Percentiles rank a stretch among this genome's conserved stretches.
These are phyloP conservation scores for Glyphotaelius pellucidus DNA, from an alignment of 2,888 invertebrate genomes.

Conservation along the genomic window DNA sequence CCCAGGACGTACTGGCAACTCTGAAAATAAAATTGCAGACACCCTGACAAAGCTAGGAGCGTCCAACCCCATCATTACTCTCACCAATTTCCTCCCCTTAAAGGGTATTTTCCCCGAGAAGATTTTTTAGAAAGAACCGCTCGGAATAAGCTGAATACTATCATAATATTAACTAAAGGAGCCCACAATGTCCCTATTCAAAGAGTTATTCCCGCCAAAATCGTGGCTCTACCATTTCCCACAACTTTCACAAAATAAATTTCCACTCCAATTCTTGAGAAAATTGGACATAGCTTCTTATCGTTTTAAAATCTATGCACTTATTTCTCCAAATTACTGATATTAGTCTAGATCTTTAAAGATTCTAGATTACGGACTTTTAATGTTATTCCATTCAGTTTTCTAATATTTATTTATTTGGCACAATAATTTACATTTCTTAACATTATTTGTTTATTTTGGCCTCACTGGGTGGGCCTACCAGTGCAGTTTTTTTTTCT, in stretches of 20 bases:
- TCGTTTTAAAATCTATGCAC: background rate
- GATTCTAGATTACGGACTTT: no score
- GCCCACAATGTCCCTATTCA: background rate
- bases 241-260: background rate
- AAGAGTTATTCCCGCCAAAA: background rate
- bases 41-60: background rate
- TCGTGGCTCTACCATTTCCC: background rate
- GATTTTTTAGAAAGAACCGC: background rate
- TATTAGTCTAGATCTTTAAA: background rate
- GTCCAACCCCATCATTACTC: background rate
- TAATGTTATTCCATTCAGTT: no score
- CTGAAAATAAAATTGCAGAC: background rate
- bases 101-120: background rate
- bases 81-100: background rate
- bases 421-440: no score
- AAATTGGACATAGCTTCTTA: background rate
- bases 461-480: no score
- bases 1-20: background rate
- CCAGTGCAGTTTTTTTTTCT: no score
- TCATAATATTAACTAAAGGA: background rate
- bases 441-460: no score
- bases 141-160: background rate
- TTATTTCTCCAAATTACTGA: background rate
- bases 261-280: background rate
- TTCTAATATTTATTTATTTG: no score